Conservation (phyloP, 92 coral and sea anemone genomes). For the Ricordea florida region DNA sequence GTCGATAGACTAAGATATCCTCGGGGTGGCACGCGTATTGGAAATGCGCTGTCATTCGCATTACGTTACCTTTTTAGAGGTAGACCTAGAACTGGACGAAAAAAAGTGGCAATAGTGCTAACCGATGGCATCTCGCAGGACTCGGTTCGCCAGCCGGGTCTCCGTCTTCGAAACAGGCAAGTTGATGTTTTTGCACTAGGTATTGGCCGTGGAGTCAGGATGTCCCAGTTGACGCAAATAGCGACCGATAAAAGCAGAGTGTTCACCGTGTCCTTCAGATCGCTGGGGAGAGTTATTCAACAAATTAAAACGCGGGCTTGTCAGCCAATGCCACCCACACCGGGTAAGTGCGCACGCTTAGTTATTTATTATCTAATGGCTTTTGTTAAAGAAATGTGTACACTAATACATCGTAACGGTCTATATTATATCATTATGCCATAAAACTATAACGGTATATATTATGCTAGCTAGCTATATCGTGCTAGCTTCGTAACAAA, state of each 20-base stretch:
- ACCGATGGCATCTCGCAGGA: conserved; percentile 91
- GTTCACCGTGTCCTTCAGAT: conserved; percentile 63
- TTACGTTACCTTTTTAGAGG: conserved; percentile 55
- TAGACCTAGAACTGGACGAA: conserved; percentile 6
- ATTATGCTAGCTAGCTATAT: too few relatives aligned
- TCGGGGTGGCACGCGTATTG: conserved; percentile 82
- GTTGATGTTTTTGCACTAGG: conserved; percentile 79
- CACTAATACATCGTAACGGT: background rate
- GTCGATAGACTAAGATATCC: conserved; percentile 79
- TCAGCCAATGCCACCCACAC: background rate
- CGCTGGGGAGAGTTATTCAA: conserved; percentile 52
- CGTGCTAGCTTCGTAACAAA: too few relatives aligned
- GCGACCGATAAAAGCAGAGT: conserved; percentile 72
- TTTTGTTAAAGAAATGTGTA: background rate
- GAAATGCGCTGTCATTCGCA: conserved; percentile 75
- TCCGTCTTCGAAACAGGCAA: conserved; percentile 42
- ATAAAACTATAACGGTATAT: too few relatives aligned
- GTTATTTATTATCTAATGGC: background rate
- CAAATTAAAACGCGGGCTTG: conserved; percentile 70
- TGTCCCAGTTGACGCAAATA: conserved; percentile 57
- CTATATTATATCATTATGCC: background rate
- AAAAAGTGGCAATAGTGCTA: conserved; percentile 50
- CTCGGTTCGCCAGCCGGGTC: conserved; percentile 65
- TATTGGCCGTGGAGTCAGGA: conserved; percentile 59
- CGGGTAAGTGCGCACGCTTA: conserved; percentile 6